Evolutionary conservation across 2,797 vertebrate species (phyloP), one percentile per base, ranked within the genome.

Genomic region (Myripristis murdjan): DNA sequence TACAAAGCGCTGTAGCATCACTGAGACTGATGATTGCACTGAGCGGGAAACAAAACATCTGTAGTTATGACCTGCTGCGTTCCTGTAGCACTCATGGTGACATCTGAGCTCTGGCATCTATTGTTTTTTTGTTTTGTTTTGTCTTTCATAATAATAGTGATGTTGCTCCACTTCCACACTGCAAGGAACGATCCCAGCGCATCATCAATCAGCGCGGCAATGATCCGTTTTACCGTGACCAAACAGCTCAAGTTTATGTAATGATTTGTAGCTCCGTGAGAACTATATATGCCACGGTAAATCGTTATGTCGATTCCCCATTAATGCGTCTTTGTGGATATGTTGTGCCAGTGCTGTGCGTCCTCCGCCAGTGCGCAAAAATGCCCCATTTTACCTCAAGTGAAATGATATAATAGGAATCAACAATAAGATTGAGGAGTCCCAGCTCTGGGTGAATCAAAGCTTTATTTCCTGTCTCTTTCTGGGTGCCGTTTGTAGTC

Each of bases 161-260:
- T 35, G 35, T 16, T 65, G 48, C 47, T 53, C 64, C 60, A 35
- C 44, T 46, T 22, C 22, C 43, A 51, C 59, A 56, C 20, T 4
- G 5, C 4, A 14, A 26, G 31, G 51, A 47, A 51, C 54, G 20
- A 26, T 55, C 57, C 51, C 39, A 47, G 26, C 64, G 51, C 60
- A 53, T 24, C 31, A 44, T 41, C 68, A 73, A 31, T 54, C 52
- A 62, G 31, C 37, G 37, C 41, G 3, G 54, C 79, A 72, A 12
- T 53, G 68, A 78, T 80, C 68, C 52, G 22, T 59, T 59, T 68
- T 63, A 54, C 68, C 44, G 58, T 83, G 77, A 81, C 81, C 59
- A 72, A 87, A 65, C 52, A 67, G 54, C 48, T 87, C 66, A 76
- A 68, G 82, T 89, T 82, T 83, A 82, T 81, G 73, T 84, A 78